A percentile compares a stretch with the other conserved stretches of the same genome.
These are phyloP conservation scores for Pedicia rivosa DNA, from an alignment of 2,888 invertebrate genomes.

Conservation along the genomic window DNA sequence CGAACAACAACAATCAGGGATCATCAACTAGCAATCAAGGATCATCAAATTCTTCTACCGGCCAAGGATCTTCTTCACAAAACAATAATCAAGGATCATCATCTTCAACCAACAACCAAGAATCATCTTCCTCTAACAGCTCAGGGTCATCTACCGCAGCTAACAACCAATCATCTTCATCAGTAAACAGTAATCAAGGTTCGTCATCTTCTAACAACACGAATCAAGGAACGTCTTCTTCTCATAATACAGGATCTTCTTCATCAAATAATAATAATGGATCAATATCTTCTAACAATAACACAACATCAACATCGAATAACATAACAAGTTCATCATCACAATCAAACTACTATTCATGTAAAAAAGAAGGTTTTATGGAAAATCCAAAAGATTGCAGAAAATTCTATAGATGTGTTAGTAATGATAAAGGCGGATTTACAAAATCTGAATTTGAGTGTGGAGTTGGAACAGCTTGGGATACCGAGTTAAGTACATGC, in stretches of 20 bases:
- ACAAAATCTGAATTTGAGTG: constrained; percentile 36
- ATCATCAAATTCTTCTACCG: constrained; percentile 8
- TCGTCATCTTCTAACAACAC: background rate
- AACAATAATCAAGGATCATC: constrained; percentile 8
- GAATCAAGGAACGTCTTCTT: background rate
- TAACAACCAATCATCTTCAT: background rate
- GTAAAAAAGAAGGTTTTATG: constrained; percentile 29
- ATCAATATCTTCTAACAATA: background rate
- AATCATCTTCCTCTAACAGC: constrained; percentile 12
- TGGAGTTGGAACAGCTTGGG: constrained; percentile 40
- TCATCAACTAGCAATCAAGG: constrained; percentile 7
- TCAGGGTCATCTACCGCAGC: background rate
- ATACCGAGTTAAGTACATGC: constrained; percentile 37
- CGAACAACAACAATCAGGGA: background rate
- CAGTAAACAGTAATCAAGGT: background rate
- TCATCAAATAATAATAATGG: constrained; percentile 1
- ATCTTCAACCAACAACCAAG: constrained; percentile 9
- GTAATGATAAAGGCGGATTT: constrained; percentile 29
- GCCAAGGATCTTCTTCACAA: constrained; percentile 9
- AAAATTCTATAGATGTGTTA: constrained; percentile 41
- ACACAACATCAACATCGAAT: background rate
- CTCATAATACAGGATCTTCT: background rate
- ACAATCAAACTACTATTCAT: constrained; percentile 17
- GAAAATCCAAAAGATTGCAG: constrained; percentile 34
- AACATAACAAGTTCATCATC: background rate